A percentile compares a stretch with the other conserved stretches of the same genome.
phyloP scores from a whole-genome alignment of 2,888 invertebrate species.

The Andrena haemorrhoa region DNA sequence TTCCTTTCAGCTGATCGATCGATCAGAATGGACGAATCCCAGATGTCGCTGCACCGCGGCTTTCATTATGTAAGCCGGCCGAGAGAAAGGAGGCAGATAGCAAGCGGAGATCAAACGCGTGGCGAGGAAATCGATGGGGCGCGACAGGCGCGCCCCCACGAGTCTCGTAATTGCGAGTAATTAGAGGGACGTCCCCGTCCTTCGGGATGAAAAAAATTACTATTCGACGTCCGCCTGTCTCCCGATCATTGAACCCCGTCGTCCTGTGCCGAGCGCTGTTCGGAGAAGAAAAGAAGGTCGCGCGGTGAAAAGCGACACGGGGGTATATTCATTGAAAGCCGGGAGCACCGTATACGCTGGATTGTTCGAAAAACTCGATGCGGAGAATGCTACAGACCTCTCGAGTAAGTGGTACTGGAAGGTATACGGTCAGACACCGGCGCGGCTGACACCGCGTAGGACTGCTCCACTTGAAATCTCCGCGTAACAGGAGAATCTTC shows the following conservation, averaged over 20 bases:
- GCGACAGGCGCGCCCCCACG: not conserved
- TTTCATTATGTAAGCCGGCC: not conserved
- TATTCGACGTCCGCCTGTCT: too few relatives aligned
- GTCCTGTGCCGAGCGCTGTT: not conserved
- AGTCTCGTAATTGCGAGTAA: conserved; percentile 16
- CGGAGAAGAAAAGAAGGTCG: not conserved
- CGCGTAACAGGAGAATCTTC: not conserved
- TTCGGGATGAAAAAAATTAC: not conserved
- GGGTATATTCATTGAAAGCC: too few relatives aligned
- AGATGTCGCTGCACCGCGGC: conserved; percentile 3
- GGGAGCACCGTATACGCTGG: too few relatives aligned
- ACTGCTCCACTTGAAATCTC: not conserved
- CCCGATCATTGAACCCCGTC: not conserved
- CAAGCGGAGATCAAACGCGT: conserved; percentile 13
- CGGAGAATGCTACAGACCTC: not conserved
- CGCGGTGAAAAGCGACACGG: too few relatives aligned
- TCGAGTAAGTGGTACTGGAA: not conserved
- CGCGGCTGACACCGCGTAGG: not conserved
- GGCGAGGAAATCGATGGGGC: not conserved
- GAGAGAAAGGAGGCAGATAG: not conserved
- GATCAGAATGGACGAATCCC: conserved; percentile 1
- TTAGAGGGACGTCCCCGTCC: not conserved
- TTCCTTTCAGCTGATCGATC: conserved; percentile 21
- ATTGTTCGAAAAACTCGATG: too few relatives aligned
- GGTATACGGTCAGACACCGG: not conserved